Evolutionary conservation across 2,797 vertebrate species (phyloP).

Genomic region (Neomorphus geoffroyi): DNA sequence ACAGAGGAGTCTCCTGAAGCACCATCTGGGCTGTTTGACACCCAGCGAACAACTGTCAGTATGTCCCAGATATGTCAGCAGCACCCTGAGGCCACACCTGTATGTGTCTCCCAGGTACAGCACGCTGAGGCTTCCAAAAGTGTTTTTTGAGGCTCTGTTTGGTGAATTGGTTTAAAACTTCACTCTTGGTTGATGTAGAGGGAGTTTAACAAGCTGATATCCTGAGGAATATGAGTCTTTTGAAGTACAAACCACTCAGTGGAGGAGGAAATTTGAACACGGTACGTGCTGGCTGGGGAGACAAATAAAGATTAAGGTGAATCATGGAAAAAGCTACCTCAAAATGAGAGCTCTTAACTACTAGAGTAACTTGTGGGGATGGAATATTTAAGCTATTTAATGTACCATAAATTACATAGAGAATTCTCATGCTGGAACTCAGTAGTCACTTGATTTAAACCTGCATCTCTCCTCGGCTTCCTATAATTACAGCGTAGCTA

Average conservation of each 20-base stretch:
- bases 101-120: accelerated
- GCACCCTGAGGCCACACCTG: background rate
- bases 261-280: background rate
- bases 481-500: background rate
- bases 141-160: background rate
- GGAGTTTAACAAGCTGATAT: background rate
- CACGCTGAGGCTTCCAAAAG: background rate
- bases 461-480: background rate
- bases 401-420: background rate
- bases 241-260: accelerated
- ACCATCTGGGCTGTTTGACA: background rate
- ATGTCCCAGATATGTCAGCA: background rate
- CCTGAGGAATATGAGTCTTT: background rate
- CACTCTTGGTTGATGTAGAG: accelerated
- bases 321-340: background rate
- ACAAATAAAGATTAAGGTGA: background rate
- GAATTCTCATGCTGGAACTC: conserved; percentile 17
- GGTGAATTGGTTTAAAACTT: background rate
- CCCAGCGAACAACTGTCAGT: background rate
- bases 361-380: background rate
- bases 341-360: background rate
- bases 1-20: background rate
- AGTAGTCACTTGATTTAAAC: background rate
- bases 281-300: background rate
- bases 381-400: conserved; percentile 29